Conservation (phyloP, 2,797 vertebrate genomes). For the Mycteria americana region DNA sequence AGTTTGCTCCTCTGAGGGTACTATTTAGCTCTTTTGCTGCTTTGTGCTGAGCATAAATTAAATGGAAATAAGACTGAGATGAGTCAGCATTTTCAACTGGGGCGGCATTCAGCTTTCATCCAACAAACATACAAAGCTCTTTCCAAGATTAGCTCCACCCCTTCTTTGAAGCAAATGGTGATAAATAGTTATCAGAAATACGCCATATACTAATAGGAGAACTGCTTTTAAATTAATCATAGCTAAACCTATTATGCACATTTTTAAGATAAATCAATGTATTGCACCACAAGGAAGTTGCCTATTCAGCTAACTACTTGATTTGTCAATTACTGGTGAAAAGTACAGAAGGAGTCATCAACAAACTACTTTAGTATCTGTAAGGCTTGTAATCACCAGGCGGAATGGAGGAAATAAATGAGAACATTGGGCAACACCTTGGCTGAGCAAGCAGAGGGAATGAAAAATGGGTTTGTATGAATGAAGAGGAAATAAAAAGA, state of each 20-base stretch:
- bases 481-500: conserved; percentile 21
- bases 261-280: background rate
- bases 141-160: background rate
- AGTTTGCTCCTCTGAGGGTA: background rate
- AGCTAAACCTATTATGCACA: background rate
- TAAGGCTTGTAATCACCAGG: background rate
- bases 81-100: background rate
- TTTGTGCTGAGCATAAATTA: background rate
- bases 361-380: background rate
- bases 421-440: background rate
- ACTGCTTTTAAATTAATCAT: background rate
- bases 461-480: background rate
- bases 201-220: background rate
- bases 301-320: background rate
- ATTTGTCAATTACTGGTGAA: background rate
- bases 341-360: background rate
- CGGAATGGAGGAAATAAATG: conserved; percentile 13
- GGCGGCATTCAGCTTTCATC: background rate
- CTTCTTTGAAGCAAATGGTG: background rate
- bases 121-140: background rate
- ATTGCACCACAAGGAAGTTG: background rate
- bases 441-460: background rate
- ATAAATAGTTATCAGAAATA: background rate
- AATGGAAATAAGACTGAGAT: background rate
- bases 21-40: background rate